Evolutionary conservation across 2,888 invertebrate species (phyloP).

Genomic region (Hydropsyche betteni): DNA sequence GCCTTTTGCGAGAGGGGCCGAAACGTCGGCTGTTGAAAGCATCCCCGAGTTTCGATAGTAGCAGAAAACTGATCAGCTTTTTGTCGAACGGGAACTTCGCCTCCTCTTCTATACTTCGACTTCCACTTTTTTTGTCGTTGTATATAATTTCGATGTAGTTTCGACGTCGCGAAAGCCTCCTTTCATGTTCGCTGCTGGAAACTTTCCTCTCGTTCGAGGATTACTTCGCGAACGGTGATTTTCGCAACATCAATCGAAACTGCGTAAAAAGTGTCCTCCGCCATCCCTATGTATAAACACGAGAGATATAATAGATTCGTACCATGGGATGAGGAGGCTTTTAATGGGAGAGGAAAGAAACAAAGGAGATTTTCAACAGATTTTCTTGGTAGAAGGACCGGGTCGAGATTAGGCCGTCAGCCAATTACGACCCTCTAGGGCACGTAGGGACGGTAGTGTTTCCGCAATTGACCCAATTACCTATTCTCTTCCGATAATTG

Average conservation of each 20-base stretch:
- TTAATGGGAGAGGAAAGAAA: no score
- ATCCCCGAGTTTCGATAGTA: neutral
- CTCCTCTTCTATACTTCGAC: neutral
- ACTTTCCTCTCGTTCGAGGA: neutral
- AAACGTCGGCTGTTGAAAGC: neutral
- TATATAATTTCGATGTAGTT: no score
- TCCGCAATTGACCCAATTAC: slow-evolving; percentile 49
- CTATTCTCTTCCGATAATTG: slow-evolving; percentile 44
- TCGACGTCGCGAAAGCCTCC: no score
- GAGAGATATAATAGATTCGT: no score
- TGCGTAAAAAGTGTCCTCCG: no score
- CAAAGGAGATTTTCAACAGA: slow-evolving; percentile 13
- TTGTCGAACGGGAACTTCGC: neutral
- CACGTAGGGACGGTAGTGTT: slow-evolving; percentile 33
- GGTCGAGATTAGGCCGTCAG: slow-evolving; percentile 45
- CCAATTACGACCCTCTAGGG: slow-evolving; percentile 42
- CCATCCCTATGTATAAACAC: no score
- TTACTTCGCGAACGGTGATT: neutral
- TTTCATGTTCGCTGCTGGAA: neutral
- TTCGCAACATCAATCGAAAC: neutral
- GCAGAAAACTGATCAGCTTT: slow-evolving; percentile 19
- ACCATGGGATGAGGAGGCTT: no score
- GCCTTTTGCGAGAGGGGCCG: neutral
- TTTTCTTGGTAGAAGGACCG: slow-evolving; percentile 2
- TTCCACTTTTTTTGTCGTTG: neutral